phyloP scores from a whole-genome alignment of 2,113 vertebrate species.

The Echinops telfairi region DNA sequence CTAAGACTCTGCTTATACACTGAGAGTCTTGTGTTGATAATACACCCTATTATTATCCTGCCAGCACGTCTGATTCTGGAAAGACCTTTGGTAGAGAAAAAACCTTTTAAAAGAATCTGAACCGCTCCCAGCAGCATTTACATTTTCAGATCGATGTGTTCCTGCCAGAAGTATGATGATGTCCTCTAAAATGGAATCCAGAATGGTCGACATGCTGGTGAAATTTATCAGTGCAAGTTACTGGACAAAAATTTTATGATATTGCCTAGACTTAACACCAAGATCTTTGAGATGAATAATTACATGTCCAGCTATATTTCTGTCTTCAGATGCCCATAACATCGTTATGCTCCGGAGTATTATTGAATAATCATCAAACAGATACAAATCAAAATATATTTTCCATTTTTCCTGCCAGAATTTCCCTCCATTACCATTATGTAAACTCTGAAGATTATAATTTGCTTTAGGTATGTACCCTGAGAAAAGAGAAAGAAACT shows the following conservation, averaged over 20 bases:
- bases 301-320: not conserved
- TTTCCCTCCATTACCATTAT: not conserved
- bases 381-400: not conserved
- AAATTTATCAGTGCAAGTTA: constrained; percentile 47
- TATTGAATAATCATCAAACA: constrained; percentile 18
- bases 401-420: not conserved
- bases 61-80: constrained; percentile 39
- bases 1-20: constrained; percentile 55
- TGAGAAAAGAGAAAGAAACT: constrained; percentile 27
- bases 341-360: not conserved
- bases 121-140: constrained; percentile 13
- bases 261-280: not conserved
- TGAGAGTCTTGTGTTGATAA: constrained; percentile 67
- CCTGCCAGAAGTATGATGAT: not conserved
- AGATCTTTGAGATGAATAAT: not conserved
- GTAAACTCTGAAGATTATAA: not conserved
- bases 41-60: constrained; percentile 69
- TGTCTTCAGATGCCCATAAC: not conserved
- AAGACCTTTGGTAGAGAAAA: constrained; percentile 51
- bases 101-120: constrained; percentile 59
- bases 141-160: constrained; percentile 39
- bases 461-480: not conserved
- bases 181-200: constrained; percentile 24
- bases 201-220: not conserved
- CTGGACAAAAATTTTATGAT: not conserved